Evolutionary conservation across 2,797 vertebrate genomes (phyloP).

Genomic region (Artibeus jamaicensis): DNA sequence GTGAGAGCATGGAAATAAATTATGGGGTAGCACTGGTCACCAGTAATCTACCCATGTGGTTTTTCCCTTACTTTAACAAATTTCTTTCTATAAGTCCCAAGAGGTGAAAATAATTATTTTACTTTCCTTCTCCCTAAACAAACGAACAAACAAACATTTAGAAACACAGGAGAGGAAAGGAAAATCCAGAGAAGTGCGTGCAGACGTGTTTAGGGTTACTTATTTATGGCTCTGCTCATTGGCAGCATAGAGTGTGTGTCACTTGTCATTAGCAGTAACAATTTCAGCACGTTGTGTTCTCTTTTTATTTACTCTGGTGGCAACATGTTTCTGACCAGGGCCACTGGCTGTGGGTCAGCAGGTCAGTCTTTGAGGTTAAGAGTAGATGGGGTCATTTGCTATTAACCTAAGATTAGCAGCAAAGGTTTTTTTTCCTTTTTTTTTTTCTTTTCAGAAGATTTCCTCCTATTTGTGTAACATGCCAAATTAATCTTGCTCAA

Average conservation of each 20-base stretch:
- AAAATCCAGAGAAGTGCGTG: conserved; percentile 55
- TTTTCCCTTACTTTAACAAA: background rate
- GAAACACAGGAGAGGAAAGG: conserved; percentile 1
- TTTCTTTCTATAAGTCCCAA: background rate
- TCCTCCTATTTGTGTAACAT: conserved; percentile 54
- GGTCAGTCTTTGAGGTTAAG: conserved; percentile 83
- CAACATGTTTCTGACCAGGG: conserved; percentile 83
- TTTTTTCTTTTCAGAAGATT: conserved; percentile 58
- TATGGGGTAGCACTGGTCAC: conserved; percentile 16
- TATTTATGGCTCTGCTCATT: conserved; percentile 84
- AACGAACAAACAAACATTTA: background rate
- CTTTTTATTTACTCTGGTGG: conserved; percentile 86
- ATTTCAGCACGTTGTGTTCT: conserved; percentile 91
- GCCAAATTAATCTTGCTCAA: conserved; percentile 54
- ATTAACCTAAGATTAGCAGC: conserved; percentile 83
- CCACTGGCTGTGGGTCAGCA: conserved; percentile 81
- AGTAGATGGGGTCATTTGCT: conserved; percentile 81
- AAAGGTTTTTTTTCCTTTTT: background rate
- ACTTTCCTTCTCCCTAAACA: background rate
- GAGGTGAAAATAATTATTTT: background rate
- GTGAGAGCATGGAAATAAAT: background rate
- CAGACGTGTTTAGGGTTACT: conserved; percentile 78
- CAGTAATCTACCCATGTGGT: background rate
- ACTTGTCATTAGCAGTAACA: conserved; percentile 92
- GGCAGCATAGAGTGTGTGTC: conserved; percentile 81